These are phyloP conservation scores for Apodemia hepburni DNA, from an alignment of 2,888 invertebrate genomes.

Conservation along the genomic window DNA sequence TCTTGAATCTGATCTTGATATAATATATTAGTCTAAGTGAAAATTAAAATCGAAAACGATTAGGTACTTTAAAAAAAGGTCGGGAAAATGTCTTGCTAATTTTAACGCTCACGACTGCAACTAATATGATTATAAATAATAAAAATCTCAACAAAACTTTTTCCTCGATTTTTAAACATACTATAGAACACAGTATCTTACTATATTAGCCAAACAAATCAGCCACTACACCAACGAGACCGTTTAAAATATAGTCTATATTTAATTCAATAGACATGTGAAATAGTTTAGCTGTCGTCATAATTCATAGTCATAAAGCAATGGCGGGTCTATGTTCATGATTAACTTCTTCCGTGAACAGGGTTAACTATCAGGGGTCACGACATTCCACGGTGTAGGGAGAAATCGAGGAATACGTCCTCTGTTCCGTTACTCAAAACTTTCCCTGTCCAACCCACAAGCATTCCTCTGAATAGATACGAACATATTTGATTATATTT, in stretches of 20 bases:
- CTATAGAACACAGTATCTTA: background rate
- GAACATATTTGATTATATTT: background rate
- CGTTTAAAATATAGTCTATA: conserved; percentile 16
- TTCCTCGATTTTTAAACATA: no score
- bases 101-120: no score
- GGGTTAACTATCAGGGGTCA: conserved; percentile 69
- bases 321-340: conserved; percentile 46
- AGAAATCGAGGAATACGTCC: conserved; percentile 27
- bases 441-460: conserved; percentile 26
- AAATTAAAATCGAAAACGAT: no score
- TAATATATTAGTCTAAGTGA: no score
- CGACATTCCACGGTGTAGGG: conserved; percentile 30
- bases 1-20: no score
- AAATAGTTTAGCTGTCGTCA: conserved; percentile 38
- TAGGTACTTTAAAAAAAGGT: no score
- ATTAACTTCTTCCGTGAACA: conserved; percentile 71
- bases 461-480: conserved; percentile 17
- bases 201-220: background rate
- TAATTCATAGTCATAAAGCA: conserved; percentile 42
- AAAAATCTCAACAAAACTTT: no score
- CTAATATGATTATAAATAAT: no score
- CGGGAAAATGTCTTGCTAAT: no score
- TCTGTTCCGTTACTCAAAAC: conserved; percentile 28
- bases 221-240: background rate
- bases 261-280: conserved; percentile 27